Percentiles rank a stretch among this genome's conserved stretches.
phyloP scores from a whole-genome alignment of 2,113 vertebrate species.

The Steatornis caripensis region DNA sequence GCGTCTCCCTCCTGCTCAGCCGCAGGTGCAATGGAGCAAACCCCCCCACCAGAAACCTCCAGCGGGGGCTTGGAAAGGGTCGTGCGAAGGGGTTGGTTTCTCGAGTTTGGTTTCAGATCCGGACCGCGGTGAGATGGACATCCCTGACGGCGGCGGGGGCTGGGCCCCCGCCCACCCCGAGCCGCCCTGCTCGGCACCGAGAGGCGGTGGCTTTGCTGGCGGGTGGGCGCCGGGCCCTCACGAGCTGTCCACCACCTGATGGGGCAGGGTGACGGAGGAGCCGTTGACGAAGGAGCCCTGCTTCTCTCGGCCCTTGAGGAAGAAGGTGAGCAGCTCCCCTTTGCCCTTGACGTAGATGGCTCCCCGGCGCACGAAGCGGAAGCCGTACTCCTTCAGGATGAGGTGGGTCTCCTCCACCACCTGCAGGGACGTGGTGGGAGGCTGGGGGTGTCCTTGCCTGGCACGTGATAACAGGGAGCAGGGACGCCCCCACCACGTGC shows the following conservation, averaged over 20 bases:
- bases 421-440: slow-evolving; percentile 47
- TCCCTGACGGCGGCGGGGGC: neutral
- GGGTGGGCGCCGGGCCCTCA: neutral
- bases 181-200: neutral
- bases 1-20: neutral
- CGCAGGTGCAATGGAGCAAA: neutral
- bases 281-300: slow-evolving; percentile 85
- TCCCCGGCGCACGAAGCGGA: slow-evolving; percentile 90
- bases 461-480: accelerated
- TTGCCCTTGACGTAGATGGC: slow-evolving; percentile 94
- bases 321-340: slow-evolving; percentile 92
- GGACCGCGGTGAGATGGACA: neutral
- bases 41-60: neutral
- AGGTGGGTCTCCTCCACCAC: slow-evolving; percentile 94
- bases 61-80: neutral
- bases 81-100: neutral
- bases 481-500: accelerated
- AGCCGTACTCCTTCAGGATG: slow-evolving; percentile 90
- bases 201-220: neutral
- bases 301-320: slow-evolving; percentile 91
- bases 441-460: neutral
- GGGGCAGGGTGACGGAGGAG: slow-evolving; percentile 87
- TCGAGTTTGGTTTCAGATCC: neutral
- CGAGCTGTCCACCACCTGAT: slow-evolving; percentile 92
- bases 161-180: neutral